These are phyloP conservation scores for Scomberomorus guttatus DNA, from an alignment of 2,797 vertebrate genomes.

Conservation along the genomic window DNA sequence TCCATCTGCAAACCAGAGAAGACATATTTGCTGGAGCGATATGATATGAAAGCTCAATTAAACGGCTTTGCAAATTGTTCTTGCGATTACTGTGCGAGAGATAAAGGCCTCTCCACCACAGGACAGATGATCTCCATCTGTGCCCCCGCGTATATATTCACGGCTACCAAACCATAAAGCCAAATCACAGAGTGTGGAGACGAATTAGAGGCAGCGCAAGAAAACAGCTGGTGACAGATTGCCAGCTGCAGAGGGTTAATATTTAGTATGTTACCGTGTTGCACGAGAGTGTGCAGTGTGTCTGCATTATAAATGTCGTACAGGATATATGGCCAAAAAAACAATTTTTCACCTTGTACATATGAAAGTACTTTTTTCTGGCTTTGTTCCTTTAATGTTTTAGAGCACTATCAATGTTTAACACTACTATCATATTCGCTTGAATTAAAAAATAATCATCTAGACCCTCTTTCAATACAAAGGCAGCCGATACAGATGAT, in stretches of 20 bases:
- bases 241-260: constrained; percentile 63
- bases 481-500: constrained; percentile 11
- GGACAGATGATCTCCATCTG: constrained; percentile 72
- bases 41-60: constrained; percentile 65
- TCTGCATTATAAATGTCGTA: constrained; percentile 25
- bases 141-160: constrained; percentile 56
- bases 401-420: not conserved
- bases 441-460: constrained; percentile 1
- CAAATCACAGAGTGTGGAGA: constrained; percentile 60
- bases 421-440: not conserved
- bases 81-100: constrained; percentile 56
- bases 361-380: not conserved
- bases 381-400: not conserved
- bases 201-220: constrained; percentile 54
- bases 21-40: constrained; percentile 59
- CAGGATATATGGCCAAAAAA: constrained; percentile 3
- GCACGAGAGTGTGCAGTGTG: not conserved
- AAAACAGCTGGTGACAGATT: constrained; percentile 63
- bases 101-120: constrained; percentile 63
- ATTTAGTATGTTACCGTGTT: constrained; percentile 43
- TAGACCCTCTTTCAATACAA: not conserved
- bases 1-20: constrained; percentile 89
- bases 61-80: constrained; percentile 66
- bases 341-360: constrained; percentile 6
- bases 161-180: constrained; percentile 66